These are phyloP conservation scores for Polyploca ridens DNA, from an alignment of 2,888 invertebrate genomes.

Conservation along the genomic window DNA sequence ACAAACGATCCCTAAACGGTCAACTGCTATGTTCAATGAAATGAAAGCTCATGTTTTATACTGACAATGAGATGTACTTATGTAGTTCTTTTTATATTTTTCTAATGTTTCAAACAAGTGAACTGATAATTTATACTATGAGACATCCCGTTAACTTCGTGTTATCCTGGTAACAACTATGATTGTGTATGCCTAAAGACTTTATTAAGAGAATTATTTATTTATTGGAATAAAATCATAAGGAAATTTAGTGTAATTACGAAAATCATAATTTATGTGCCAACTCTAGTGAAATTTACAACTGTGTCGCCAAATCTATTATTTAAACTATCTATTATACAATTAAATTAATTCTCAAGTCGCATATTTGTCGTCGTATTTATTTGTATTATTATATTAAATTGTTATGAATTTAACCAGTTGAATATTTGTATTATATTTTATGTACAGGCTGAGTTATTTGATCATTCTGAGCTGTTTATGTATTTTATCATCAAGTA, in stretches of 20 bases:
- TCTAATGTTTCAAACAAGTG: slow-evolving; percentile 44
- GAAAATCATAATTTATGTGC: slow-evolving; percentile 60
- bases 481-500: slow-evolving; percentile 53
- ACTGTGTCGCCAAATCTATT: slow-evolving; percentile 51
- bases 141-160: slow-evolving; percentile 28
- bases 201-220: slow-evolving; percentile 30
- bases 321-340: slow-evolving; percentile 34
- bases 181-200: slow-evolving; percentile 29
- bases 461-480: slow-evolving; percentile 44
- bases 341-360: slow-evolving; percentile 47
- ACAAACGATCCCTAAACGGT: slow-evolving; percentile 30
- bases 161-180: not conserved
- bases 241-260: slow-evolving; percentile 52
- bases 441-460: slow-evolving; percentile 70
- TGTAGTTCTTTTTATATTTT: slow-evolving; percentile 45
- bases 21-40: slow-evolving; percentile 43
- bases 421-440: slow-evolving; percentile 59
- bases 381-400: slow-evolving; percentile 52
- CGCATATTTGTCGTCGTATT: slow-evolving; percentile 54
- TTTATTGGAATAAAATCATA: slow-evolving; percentile 41
- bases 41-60: slow-evolving; percentile 63
- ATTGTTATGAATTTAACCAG: slow-evolving; percentile 56
- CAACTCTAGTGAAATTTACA: slow-evolving; percentile 67
- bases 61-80: slow-evolving; percentile 61
- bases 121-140: slow-evolving; percentile 44